Evolutionary conservation across 2,797 vertebrate species (phyloP), one percentile per base, ranked within the genome.

Genomic region (Graptemys geographica): DNA sequence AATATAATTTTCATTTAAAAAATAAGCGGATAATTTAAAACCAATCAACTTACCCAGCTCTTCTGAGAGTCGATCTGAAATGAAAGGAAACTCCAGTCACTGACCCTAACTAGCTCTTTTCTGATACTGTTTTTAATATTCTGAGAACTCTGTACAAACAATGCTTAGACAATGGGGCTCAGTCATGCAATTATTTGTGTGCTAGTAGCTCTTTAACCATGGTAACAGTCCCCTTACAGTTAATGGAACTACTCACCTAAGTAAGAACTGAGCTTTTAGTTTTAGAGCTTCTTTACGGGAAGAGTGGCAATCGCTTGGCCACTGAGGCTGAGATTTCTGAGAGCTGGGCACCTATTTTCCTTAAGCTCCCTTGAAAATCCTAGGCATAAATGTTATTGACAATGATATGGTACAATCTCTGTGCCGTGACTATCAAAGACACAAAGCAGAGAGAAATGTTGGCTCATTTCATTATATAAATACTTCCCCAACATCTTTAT

Each of bases 31-130:
- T 55, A 8, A 79, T 41, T 21, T 69, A 81, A 88, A 69, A 23
- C 10, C 2, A 11, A 21, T 49, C n/a, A 65, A 8, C 79, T 88
- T 74, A 88, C 87, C 87, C 23, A 88, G 79, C 23, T 88, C 79
- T 27, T 0, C 5, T 12, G 0, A 18, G 41, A 7, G 0, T 3
- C 6, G 21, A 27, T 12, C 87, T 88, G 62, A 88, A 88, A 74
- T 72, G 52, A 18, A 88, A 82, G 5, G 5, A 49, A 3, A 52
- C 44, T 88, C 21, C 13, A 72, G 12, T 69, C 44, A 86, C 12
- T n/a, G 7, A 65, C 16, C 16, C 16, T 18, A n/a, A n/a, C 33
- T 65, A 1, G 15, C n/a, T 65, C 33, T 65, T n/a, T 18, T 65
- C 33, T n/a, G 21, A 18, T 15, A 51, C 2, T 15, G n/a, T 79